These are phyloP conservation scores for Hormiphora californensis DNA, from an alignment of 37 sponge, comb jelly and placozoan species.

Conservation along the genomic window DNA sequence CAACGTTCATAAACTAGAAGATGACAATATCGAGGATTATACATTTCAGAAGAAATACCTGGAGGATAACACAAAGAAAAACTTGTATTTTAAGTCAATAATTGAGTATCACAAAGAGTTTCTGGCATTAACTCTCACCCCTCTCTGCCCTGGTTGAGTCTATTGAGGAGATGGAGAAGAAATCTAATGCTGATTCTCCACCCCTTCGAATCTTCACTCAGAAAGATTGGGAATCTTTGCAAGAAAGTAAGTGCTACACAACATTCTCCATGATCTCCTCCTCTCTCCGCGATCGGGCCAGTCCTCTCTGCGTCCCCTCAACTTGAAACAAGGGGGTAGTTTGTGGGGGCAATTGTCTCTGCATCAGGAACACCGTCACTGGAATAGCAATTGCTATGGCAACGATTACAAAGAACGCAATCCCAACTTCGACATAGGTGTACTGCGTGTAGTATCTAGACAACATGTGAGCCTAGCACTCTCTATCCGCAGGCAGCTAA, in stretches of 20 bases:
- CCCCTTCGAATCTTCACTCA: conserved; percentile 18
- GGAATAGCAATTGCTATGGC: neutral
- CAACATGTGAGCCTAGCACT: neutral
- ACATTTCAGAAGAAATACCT: neutral
- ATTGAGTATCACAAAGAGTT: conserved; percentile 20
- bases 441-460: neutral
- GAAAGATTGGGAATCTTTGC: neutral
- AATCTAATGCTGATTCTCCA: neutral
- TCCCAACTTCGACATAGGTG: neutral
- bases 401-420: neutral
- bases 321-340: neutral
- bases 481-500: conserved; percentile 58
- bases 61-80: neutral
- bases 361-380: neutral
- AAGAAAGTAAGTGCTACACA: no score
- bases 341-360: neutral
- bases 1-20: neutral
- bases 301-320: neutral
- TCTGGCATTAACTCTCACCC: neutral
- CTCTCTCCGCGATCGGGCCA: neutral
- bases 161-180: neutral
- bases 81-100: neutral
- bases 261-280: no score
- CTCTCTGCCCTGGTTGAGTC: no score
- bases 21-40: neutral